A percentile compares a stretch with the other conserved stretches of the same genome.
Conservation (phyloP, 2,888 invertebrate species). For the Tortricodes alternella region DNA sequence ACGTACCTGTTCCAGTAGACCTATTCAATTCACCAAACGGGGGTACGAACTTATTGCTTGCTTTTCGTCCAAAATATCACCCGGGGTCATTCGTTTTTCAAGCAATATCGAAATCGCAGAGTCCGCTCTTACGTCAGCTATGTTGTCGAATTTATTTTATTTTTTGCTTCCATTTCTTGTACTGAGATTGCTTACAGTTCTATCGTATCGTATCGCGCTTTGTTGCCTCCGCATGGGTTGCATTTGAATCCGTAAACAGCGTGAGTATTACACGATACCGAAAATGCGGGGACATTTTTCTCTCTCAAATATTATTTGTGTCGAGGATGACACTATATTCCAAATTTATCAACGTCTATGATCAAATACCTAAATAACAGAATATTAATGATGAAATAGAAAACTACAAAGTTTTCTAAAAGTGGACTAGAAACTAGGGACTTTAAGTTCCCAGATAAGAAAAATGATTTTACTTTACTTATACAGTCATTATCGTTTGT, state of each 20-base stretch:
- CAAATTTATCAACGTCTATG: not conserved
- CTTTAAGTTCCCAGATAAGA: too few species aligned
- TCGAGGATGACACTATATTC: not conserved
- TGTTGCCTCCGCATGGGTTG: slow-evolving; percentile 11
- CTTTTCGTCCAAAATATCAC: slow-evolving; percentile 32
- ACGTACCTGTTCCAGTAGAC: slow-evolving; percentile 8
- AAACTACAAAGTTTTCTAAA: too few species aligned
- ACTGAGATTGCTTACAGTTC: slow-evolving; percentile 19
- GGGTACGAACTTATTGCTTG: slow-evolving; percentile 27
- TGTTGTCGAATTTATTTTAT: slow-evolving; percentile 30
- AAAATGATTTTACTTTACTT: too few species aligned
- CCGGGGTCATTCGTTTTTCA: slow-evolving; percentile 33
- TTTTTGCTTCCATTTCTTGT: slow-evolving; percentile 18
- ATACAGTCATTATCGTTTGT: too few species aligned
- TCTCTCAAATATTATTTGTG: not conserved
- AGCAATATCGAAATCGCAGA: slow-evolving; percentile 32
- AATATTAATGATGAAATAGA: too few species aligned
- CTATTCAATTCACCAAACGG: slow-evolving; percentile 11
- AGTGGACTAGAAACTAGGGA: too few species aligned
- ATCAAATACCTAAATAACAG: too few species aligned
- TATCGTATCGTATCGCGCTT: slow-evolving; percentile 8
- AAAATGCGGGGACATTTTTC: not conserved
- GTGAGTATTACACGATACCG: slow-evolving; percentile 8
- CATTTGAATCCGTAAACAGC: slow-evolving; percentile 24
- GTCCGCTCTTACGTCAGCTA: slow-evolving; percentile 27